Conservation (phyloP, 1,140 invertebrate species). For the Chironomus striatipennis region DNA sequence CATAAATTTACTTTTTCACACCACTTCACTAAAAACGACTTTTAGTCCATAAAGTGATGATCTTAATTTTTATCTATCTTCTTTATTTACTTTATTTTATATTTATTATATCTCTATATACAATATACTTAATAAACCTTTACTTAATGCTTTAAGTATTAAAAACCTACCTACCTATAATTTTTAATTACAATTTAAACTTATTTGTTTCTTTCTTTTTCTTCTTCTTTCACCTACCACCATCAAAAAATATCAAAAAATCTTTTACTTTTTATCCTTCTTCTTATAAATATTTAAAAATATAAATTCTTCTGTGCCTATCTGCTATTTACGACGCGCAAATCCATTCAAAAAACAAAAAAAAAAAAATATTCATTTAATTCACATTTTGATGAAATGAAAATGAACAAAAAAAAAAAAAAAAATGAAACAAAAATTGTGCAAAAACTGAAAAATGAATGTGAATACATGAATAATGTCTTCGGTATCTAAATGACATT, state of each 20-base stretch:
- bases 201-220: conserved; percentile 23
- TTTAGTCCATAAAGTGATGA: not conserved
- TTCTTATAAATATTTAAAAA: not conserved
- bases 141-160: not conserved
- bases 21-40: not conserved
- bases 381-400: not conserved
- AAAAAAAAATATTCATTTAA: no score
- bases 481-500: not conserved
- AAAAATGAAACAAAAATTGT: not conserved
- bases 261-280: conserved; percentile 5
- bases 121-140: not conserved
- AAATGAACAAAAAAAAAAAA: not conserved
- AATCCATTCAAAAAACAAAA: no score
- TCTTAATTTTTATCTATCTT: not conserved
- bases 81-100: not conserved
- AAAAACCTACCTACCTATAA: not conserved
- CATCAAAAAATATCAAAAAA: conserved; percentile 11
- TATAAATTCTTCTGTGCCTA: not conserved
- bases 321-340: not conserved
- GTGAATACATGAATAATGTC: not conserved
- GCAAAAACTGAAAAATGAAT: not conserved
- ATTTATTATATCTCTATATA: not conserved
- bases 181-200: conserved; percentile 18
- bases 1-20: not conserved
- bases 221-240: conserved; percentile 21